Base-by-base conservation (phyloP, 2,113 vertebrate genomes). In the Thamnaconus septentrionalis region DNA sequence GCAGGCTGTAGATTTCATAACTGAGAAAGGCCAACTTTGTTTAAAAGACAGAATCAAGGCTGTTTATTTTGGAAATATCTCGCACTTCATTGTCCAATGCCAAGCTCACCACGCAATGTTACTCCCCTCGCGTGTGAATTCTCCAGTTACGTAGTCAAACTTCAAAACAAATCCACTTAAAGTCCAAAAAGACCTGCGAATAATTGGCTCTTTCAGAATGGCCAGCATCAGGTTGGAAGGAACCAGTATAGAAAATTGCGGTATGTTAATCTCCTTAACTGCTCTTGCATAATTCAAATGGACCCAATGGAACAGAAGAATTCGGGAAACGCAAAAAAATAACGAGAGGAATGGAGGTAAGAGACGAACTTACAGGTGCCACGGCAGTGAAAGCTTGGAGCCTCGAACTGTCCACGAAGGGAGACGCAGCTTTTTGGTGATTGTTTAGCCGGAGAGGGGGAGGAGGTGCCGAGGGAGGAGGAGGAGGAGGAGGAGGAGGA, bases 191-290 rank as follows among this genome's bases (percentile, higher is more conserved):
- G 41, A 72, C 59, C 63, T 66, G 47, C 3, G 43, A 60, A 55
- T 68, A 81, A 66, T 7, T 47, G 73, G 7, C 12, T 18, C 4
- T n/a, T 62, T 73, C 47, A 56, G 41, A 10, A 6, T 8, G 41
- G 48, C 5, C 57, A n/a, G 41, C 55, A 18, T 31, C 62, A 46
- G 41, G 66, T 18, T 58, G 10, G 48, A 52, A 8, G 61, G 57
- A 48, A 64, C 54, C 63, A 62, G 40, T 59, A 59, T 53, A 61
- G 61, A 75, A 80, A 82, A 64, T 31, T 61, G n/a, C 4, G 66
- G 64, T 8, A 75, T 66, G 68, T 68, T 85, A 87, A 86, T 81
- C 87, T 71, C 10, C 59, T 84, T 61, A 71, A 51, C 56, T 64
- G 59, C 31, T 57, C 7, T 79, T 83, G 54, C 62, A 66, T 72